Conservation (phyloP, 1,140 invertebrate genomes). For the Sinella curviseta region DNA sequence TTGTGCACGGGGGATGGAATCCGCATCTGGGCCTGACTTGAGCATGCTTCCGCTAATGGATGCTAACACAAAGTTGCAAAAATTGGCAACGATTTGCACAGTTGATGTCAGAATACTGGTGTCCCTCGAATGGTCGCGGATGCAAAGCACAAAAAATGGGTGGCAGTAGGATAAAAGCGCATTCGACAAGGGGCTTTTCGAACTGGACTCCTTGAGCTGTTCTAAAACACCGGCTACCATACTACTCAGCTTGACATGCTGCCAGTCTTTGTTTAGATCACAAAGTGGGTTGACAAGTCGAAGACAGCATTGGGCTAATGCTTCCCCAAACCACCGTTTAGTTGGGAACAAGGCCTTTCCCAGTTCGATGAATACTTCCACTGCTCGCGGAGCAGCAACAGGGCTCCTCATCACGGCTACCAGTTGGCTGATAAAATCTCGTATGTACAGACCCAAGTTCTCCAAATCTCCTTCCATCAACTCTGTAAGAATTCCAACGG, state of each 20-base stretch:
- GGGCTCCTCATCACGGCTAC: slow-evolving; percentile 68
- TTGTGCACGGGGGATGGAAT: slow-evolving; percentile 73
- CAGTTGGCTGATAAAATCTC: slow-evolving; percentile 64
- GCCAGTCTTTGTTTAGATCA: slow-evolving; percentile 75
- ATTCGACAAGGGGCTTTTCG: slow-evolving; percentile 58
- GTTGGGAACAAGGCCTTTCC: slow-evolving; percentile 57
- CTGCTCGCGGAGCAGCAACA: slow-evolving; percentile 66
- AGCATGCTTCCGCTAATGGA: too few relatives aligned
- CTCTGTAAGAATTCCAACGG: slow-evolving; percentile 66
- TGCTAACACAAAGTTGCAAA: too few relatives aligned
- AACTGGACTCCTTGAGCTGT: background rate
- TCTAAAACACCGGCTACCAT: slow-evolving; percentile 65
- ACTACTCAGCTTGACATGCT: slow-evolving; percentile 65
- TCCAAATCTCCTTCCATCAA: slow-evolving; percentile 63
- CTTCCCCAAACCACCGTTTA: slow-evolving; percentile 53
- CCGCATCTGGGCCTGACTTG: slow-evolving; percentile 65
- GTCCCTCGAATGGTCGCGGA: slow-evolving; percentile 28
- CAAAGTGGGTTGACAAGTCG: slow-evolving; percentile 74
- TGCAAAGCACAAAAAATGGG: slow-evolving; percentile 71
- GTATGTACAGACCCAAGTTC: slow-evolving; percentile 65
- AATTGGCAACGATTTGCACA: slow-evolving; percentile 61
- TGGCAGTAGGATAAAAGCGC: slow-evolving; percentile 82
- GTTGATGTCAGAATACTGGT: slow-evolving; percentile 55
- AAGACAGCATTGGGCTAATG: slow-evolving; percentile 69
- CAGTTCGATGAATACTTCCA: slow-evolving; percentile 64